These are phyloP conservation scores for Chymomyza costata DNA, from an alignment of 1,140 invertebrate species.

Conservation along the genomic window DNA sequence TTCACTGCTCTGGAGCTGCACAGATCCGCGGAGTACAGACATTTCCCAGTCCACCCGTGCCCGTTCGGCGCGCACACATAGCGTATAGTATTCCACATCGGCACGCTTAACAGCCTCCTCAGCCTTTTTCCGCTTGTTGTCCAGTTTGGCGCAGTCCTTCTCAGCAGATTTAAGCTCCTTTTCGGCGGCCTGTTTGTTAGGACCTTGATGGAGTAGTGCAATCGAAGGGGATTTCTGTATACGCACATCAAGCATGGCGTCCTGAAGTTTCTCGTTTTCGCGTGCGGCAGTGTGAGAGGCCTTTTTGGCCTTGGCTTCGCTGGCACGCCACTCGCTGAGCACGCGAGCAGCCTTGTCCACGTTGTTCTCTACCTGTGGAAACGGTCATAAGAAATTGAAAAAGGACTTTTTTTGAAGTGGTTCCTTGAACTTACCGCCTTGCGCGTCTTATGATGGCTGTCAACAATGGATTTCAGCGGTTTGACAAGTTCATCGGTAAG, in stretches of 20 bases:
- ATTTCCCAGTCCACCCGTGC: slow-evolving; percentile 94
- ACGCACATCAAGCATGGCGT: slow-evolving; percentile 79
- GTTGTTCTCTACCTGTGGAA: slow-evolving; percentile 82
- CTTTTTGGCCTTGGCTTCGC: slow-evolving; percentile 91
- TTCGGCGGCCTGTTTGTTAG: slow-evolving; percentile 68
- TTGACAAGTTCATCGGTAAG: slow-evolving; percentile 92
- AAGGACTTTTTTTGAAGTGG: background rate
- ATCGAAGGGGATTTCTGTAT: slow-evolving; percentile 75
- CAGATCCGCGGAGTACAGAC: slow-evolving; percentile 86
- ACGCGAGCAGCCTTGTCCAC: slow-evolving; percentile 91
- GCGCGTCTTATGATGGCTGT: slow-evolving; percentile 85
- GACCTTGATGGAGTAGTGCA: slow-evolving; percentile 75
- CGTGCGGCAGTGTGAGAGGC: slow-evolving; percentile 87
- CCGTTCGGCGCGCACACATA: slow-evolving; percentile 91
- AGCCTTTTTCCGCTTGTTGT: slow-evolving; percentile 91
- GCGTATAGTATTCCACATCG: slow-evolving; percentile 94
- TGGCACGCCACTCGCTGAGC: slow-evolving; percentile 88
- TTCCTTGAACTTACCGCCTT: slow-evolving; percentile 78
- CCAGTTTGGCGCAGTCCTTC: slow-evolving; percentile 82
- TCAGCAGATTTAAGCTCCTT: slow-evolving; percentile 76
- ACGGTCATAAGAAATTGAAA: background rate
- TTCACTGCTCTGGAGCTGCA: slow-evolving; percentile 87
- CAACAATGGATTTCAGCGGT: slow-evolving; percentile 85
- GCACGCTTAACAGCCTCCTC: slow-evolving; percentile 92
- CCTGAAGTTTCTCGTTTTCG: slow-evolving; percentile 92